Evolutionary conservation across 2,113 vertebrate species (phyloP).

Genomic region (Siniperca chuatsi): DNA sequence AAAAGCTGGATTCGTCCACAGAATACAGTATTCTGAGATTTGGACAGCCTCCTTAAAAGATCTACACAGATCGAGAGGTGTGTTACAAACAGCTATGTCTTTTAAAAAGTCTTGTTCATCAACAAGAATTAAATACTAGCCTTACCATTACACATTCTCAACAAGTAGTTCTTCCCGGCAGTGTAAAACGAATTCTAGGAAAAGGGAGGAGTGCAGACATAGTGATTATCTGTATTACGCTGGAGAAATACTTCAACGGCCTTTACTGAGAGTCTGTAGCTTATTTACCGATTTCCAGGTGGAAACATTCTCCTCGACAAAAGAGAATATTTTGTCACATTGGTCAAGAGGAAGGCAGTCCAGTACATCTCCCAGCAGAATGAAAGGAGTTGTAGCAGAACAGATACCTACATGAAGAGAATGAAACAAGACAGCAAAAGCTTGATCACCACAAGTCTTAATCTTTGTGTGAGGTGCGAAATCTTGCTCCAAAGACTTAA

Average conservation of each 20-base stretch:
- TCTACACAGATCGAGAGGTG: slow-evolving; percentile 82
- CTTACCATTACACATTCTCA: slow-evolving; percentile 99
- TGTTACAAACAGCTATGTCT: not conserved
- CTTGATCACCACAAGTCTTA: not conserved
- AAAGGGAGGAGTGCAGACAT: slow-evolving; percentile 21
- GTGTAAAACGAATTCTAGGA: slow-evolving; percentile 96
- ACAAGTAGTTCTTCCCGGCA: slow-evolving; percentile 97
- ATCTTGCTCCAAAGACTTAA: not conserved
- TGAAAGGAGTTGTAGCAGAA: slow-evolving; percentile 95
- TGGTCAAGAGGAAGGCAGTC: slow-evolving; percentile 97
- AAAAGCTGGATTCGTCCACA: slow-evolving; percentile 98
- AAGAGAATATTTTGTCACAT: slow-evolving; percentile 97
- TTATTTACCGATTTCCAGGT: slow-evolving; percentile 96
- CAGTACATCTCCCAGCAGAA: slow-evolving; percentile 95
- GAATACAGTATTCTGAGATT: slow-evolving; percentile 99
- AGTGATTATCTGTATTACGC: not conserved
- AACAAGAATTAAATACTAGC: not conserved
- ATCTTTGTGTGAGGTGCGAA: not conserved
- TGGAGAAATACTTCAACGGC: not conserved
- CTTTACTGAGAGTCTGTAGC: not conserved
- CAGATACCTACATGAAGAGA: slow-evolving; percentile 88
- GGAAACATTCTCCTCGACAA: slow-evolving; percentile 97
- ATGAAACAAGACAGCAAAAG: not conserved
- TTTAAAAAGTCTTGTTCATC: not conserved
- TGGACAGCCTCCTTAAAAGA: slow-evolving; percentile 95